Evolutionary conservation across 2,888 invertebrate genomes (phyloP).

Genomic region (Buathra laborator): DNA sequence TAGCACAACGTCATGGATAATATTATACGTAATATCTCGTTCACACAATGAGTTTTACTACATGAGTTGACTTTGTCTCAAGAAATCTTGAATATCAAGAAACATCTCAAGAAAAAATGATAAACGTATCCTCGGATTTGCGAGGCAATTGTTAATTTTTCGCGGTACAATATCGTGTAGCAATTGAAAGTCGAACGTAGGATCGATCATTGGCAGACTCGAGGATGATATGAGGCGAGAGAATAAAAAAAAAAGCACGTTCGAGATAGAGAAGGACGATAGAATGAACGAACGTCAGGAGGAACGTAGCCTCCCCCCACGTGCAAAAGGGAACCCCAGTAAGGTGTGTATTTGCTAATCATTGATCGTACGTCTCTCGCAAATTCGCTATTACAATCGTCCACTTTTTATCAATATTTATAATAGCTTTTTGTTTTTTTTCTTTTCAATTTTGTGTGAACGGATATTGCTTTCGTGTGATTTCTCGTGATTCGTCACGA

Average conservation of each 20-base stretch:
- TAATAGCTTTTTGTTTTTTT: conserved; percentile 44
- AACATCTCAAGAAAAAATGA: not conserved
- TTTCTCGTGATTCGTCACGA: conserved; percentile 69
- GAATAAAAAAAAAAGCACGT: conserved; percentile 45
- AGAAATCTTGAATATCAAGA: not conserved
- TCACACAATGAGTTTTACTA: conserved; percentile 50
- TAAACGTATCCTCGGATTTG: not conserved
- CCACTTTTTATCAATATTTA: not conserved
- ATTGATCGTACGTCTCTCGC: conserved; percentile 57
- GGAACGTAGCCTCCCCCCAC: conserved; percentile 69
- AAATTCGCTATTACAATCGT: conserved; percentile 44
- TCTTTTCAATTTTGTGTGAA: conserved; percentile 65
- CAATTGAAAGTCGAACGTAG: conserved; percentile 50
- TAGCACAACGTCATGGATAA: conserved; percentile 76
- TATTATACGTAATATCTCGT: conserved; percentile 58
- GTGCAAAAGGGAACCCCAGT: conserved; percentile 68
- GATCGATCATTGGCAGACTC: conserved; percentile 59
- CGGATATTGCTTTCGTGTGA: conserved; percentile 66
- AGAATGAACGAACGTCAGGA: conserved; percentile 53
- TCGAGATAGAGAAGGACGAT: conserved; percentile 45
- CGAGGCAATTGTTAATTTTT: not conserved
- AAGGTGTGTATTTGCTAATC: conserved; percentile 15
- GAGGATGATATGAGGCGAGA: conserved; percentile 41
- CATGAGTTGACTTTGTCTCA: not conserved
- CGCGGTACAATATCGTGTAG: not conserved